Conservation (phyloP, 2,888 invertebrate species). For the Drosophila cognata region DNA sequence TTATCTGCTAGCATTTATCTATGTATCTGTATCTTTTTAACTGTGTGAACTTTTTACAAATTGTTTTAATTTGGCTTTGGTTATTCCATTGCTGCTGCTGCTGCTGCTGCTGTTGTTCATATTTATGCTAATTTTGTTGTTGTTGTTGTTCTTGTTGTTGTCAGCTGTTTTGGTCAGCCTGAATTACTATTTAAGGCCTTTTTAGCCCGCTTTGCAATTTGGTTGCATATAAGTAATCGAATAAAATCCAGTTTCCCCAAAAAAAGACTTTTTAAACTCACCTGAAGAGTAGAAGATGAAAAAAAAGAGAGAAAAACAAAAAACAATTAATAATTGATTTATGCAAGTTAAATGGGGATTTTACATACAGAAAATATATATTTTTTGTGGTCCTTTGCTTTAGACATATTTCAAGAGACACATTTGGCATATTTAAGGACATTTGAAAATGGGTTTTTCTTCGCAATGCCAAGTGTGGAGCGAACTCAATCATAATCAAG, state of each 20-base stretch:
- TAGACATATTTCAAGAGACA: no score
- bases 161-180: slow-evolving; percentile 45
- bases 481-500: slow-evolving; percentile 3
- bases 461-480: background rate
- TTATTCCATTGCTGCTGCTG: slow-evolving; percentile 19
- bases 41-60: slow-evolving; percentile 62
- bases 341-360: background rate
- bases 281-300: slow-evolving; percentile 44
- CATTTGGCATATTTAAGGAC: background rate
- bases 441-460: background rate
- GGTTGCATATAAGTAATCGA: slow-evolving; percentile 28
- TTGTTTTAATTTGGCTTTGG: slow-evolving; percentile 59
- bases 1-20: slow-evolving; percentile 10
- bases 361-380: background rate
- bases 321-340: slow-evolving; percentile 15
- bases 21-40: slow-evolving; percentile 35
- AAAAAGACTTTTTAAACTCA: slow-evolving; percentile 55
- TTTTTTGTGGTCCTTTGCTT: background rate
- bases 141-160: slow-evolving; percentile 22
- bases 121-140: slow-evolving; percentile 38
- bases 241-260: slow-evolving; percentile 41
- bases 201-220: slow-evolving; percentile 50
- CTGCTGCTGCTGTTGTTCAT: slow-evolving; percentile 24
- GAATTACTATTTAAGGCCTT: slow-evolving; percentile 61
- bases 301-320: slow-evolving; percentile 16